A percentile compares a stretch with the other conserved stretches of the same genome.
Evolutionary conservation across 2,888 invertebrate genomes (phyloP).

Genomic region (Agriotes lineatus): DNA sequence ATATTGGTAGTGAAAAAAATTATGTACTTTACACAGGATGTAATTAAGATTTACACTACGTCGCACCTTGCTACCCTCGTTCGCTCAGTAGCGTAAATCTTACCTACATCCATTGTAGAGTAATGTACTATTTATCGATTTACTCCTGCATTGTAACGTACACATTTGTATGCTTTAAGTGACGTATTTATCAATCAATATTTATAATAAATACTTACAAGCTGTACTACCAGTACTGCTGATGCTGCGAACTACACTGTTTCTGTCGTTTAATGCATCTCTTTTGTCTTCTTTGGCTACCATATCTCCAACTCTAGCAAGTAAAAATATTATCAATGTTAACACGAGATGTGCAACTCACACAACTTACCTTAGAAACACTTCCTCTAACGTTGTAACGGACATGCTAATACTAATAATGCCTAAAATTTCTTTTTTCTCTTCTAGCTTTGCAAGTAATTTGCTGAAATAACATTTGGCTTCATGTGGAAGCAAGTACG

Average conservation of each 20-base stretch:
- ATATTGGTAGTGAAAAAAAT: too few relatives aligned
- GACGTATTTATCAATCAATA: background rate
- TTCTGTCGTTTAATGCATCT: too few relatives aligned
- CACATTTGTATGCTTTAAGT: background rate
- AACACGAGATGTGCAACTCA: background rate
- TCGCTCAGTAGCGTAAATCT: too few relatives aligned
- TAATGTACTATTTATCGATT: too few relatives aligned
- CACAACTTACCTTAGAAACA: slow-evolving; percentile 77
- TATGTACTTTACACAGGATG: too few relatives aligned
- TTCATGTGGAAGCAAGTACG: slow-evolving; percentile 71
- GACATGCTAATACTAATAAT: slow-evolving; percentile 85
- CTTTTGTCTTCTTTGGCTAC: background rate
- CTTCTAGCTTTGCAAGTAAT: slow-evolving; percentile 76
- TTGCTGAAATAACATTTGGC: slow-evolving; percentile 70
- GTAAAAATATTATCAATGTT: too few relatives aligned
- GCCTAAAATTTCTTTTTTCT: slow-evolving; percentile 70
- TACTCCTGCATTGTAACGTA: too few relatives aligned
- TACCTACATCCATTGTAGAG: too few relatives aligned
- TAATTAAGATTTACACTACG: too few relatives aligned
- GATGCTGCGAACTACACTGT: background rate
- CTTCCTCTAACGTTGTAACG: slow-evolving; percentile 92
- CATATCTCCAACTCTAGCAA: background rate
- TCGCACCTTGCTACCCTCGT: too few relatives aligned
- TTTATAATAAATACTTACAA: background rate
- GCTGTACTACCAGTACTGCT: slow-evolving; percentile 6